Conservation (phyloP, 2,797 vertebrate genomes). For the Threskiornis aethiopicus region DNA sequence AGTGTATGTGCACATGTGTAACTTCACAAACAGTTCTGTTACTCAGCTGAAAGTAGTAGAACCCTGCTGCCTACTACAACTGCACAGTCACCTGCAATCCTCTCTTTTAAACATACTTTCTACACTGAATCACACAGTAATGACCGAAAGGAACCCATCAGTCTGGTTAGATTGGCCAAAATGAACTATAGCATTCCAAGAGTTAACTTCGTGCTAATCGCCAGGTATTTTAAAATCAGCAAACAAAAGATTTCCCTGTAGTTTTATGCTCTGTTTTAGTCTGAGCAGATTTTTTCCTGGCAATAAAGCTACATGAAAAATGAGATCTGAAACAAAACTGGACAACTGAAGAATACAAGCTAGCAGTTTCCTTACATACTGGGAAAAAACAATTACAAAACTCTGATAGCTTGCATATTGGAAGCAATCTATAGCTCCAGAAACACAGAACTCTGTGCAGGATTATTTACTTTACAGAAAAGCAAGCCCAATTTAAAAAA, state of each 20-base stretch:
- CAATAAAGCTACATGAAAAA: neutral
- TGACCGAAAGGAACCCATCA: neutral
- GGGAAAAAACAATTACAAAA: neutral
- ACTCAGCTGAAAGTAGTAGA: neutral
- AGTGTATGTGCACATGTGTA: neutral
- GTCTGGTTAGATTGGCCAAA: neutral
- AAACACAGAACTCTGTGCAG: neutral
- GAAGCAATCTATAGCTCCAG: neutral
- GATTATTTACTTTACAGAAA: neutral
- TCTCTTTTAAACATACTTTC: neutral
- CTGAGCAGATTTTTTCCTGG: neutral
- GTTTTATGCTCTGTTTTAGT: neutral
- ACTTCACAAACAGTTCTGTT: neutral
- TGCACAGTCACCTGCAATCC: neutral
- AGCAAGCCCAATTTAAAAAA: neutral
- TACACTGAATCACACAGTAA: neutral
- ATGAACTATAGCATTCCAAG: neutral
- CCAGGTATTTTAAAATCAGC: neutral
- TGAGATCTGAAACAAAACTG: neutral
- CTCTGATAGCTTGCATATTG: neutral
- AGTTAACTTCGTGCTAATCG: neutral
- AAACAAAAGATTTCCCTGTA: neutral
- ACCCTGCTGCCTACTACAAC: neutral
- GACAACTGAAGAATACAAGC: neutral
- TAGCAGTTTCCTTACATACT: neutral